Evolutionary conservation across 1,140 invertebrate species (phyloP), one percentile per base, ranked within the genome.

Genomic region (Drosophila saltans): DNA sequence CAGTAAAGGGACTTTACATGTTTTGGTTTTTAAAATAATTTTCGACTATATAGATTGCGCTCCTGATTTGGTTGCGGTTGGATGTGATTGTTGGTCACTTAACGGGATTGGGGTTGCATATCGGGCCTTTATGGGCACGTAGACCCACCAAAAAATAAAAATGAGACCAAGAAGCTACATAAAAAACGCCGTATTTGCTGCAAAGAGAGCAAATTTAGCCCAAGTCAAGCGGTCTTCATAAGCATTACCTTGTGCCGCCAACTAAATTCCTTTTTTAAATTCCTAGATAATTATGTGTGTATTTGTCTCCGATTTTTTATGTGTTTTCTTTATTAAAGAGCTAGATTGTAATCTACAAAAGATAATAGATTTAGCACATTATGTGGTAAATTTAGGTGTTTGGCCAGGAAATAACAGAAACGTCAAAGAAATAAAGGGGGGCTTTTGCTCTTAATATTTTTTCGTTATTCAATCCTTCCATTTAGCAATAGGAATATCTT

Each of bases 231-330:
- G 16, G 36, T 63, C 30, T 52, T 52, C 33, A 39, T 56, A 11
- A 64, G 11, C 58, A 9, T 65, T 68, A 48, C 71, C 60, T 75
- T 45, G 68, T 75, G 68, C 72, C 72, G 68, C 65, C 48, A 30
- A 58, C 58, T 65, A 10, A 59, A 61, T 56, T 52, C 43, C 56
- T 69, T 41, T 56, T 69, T 40, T 63, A 21, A 52, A 52, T 8
- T 52, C 7, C 8, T 52, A 52, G 8, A 48, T 2, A 48, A 6
- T 7, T 1, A 16, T 16, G 16, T 21, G 8, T 24, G 16, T 16
- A 24, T 48, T 1, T 9, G 45, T 24, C 21, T 1, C 21, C 5
- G 16, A 43, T 43, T 16, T 24, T 16, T 16, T 16, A 16, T 7
- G 2, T 2, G 8, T 52, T 52, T 11, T 52, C 21, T 52, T 26